Evolutionary conservation across 2,797 vertebrate genomes (phyloP).

Genomic region (Crocodylus rhombifer): DNA sequence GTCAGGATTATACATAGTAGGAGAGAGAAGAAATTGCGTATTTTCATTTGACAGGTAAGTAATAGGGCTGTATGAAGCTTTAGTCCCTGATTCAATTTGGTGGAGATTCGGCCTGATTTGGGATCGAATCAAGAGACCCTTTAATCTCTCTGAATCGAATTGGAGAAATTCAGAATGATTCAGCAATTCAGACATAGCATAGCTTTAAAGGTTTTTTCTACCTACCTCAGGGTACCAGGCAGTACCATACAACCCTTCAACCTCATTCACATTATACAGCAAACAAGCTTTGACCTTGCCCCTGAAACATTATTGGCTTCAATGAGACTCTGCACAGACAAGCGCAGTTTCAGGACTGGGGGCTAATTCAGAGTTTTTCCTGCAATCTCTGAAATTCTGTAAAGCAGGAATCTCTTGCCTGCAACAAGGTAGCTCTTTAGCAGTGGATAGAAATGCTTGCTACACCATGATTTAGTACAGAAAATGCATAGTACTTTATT

Average conservation of each 20-base stretch:
- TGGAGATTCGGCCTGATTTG: no score
- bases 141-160: no score
- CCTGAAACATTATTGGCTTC: background rate
- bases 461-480: fast-evolving
- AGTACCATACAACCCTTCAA: fast-evolving
- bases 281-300: background rate
- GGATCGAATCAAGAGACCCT: no score
- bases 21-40: background rate
- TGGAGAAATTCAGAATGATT: no score
- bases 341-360: background rate
- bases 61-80: no score
- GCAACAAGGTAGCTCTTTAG: background rate
- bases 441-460: background rate
- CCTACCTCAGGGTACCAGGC: no score
- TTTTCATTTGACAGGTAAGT: background rate
- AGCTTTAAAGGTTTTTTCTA: no score
- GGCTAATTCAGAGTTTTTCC: background rate
- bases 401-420: background rate
- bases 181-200: no score
- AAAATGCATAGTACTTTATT: background rate
- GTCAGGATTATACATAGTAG: background rate
- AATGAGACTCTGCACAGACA: background rate
- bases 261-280: fast-evolving
- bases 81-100: no score
- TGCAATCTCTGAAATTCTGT: background rate